Base-by-base conservation (phyloP, 2,888 invertebrate species). In the Pterostichus niger region DNA sequence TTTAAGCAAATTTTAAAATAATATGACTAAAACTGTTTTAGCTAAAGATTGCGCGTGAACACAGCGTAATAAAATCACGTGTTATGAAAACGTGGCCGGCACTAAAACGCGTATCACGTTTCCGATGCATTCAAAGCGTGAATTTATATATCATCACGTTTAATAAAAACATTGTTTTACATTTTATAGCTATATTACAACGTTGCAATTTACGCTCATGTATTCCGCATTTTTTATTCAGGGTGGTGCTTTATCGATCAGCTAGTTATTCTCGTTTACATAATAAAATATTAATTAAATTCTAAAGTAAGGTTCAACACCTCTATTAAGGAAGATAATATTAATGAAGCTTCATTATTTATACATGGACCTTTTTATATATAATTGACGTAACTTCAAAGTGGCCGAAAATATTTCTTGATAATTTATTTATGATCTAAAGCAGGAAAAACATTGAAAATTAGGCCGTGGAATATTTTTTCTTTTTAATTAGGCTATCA, bases 341-440 rank as follows among this genome's bases (percentile, higher is more conserved):
- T 33, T 68, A 68, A 68, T 68, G 64, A 68, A 68, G 40, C n/a
- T 40, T 35, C 68, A 71, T 71, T 71, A 71, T 71, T 71, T 44
- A 71, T 46, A 71, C 40, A 24, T 17, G 68, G 15, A 44, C 17
- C 35, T 71, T 71, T 71, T 71, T 71, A 44, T 46, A 17, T 44
- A 71, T 64, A 64, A 35, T 64, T 64, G 35, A 64, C 33, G 35
- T 7, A 13, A 35, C 35, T 35, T 61, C 61, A 61, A 61, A 61
- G 61, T 61, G 40, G 40, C 6, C 9, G 5, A 6, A 40, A 40
- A 40, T 56, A 17, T 54, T 54, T 31, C 31, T 64, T 35, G 61
- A 13, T 64, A 35, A 64, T 64, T 64, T 64, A 64, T 64, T 64
- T 64, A 64, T 35, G 64, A 35, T 13, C 35, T 64, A 64, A 33